Conservation (phyloP, 2,888 invertebrate species). For the Muscina levida region DNA sequence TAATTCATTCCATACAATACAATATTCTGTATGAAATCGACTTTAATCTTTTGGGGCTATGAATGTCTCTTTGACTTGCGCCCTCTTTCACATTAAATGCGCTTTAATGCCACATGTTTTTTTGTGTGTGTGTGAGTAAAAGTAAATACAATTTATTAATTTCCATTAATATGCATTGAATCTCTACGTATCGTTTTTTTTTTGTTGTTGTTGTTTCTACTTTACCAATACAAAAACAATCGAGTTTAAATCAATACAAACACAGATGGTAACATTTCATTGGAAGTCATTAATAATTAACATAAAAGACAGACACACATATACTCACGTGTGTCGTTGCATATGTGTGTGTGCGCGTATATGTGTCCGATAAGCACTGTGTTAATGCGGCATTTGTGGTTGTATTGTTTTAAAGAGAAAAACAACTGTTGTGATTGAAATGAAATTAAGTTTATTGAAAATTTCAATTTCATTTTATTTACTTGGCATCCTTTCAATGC, state of each 20-base stretch:
- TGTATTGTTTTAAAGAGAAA: constrained; percentile 14
- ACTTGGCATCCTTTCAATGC: neutral
- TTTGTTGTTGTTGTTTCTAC: neutral
- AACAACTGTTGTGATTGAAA: constrained; percentile 31
- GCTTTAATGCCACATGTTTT: neutral
- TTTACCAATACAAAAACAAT: neutral
- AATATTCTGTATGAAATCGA: no score
- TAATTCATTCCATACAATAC: no score
- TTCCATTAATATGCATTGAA: constrained; percentile 28
- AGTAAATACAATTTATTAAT: constrained; percentile 34
- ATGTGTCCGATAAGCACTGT: constrained; percentile 1
- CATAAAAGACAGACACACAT: neutral
- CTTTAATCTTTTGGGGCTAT: no score
- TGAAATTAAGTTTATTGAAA: constrained; percentile 21
- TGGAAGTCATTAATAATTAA: constrained; percentile 29
- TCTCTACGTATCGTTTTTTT: neutral
- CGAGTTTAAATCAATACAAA: neutral
- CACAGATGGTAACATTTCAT: constrained; percentile 8
- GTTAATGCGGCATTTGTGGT: constrained; percentile 19
- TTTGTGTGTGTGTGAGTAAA: neutral
- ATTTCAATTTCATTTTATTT: constrained; percentile 6
- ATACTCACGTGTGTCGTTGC: neutral
- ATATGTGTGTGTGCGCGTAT: neutral
- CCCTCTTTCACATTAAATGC: neutral
- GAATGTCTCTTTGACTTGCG: no score